These are phyloP conservation scores for Epistrophe eligans DNA, from an alignment of 2,888 invertebrate species.

Conservation along the genomic window DNA sequence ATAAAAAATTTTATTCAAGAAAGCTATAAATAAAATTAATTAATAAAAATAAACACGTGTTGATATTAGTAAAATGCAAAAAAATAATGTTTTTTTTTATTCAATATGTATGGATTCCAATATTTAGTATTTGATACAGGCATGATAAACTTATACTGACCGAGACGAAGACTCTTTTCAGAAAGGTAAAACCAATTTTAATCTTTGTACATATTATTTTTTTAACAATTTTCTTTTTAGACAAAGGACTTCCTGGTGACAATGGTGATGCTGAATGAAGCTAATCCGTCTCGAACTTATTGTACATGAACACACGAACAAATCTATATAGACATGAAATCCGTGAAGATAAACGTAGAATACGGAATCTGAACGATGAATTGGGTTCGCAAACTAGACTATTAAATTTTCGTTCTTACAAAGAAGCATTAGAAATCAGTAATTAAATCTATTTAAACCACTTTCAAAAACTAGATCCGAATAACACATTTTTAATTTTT, in stretches of 20 bases:
- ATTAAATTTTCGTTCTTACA: too few species aligned
- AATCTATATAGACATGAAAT: not conserved
- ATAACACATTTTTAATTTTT: too few species aligned
- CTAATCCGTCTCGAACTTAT: not conserved
- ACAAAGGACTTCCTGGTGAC: not conserved
- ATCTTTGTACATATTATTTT: not conserved
- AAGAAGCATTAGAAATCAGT: too few species aligned
- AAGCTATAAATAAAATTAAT: constrained; percentile 16
- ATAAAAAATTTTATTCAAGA: constrained; percentile 46
- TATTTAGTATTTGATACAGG: not conserved
- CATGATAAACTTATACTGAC: too few species aligned
- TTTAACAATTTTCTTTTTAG: not conserved
- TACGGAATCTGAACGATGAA: too few species aligned
- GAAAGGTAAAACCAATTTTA: not conserved
- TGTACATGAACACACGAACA: not conserved
- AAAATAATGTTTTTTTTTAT: not conserved
- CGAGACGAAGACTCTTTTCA: not conserved
- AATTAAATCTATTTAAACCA: too few species aligned
- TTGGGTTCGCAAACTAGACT: too few species aligned
- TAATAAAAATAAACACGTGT: not conserved
- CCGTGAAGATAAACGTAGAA: not conserved
- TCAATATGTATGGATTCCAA: not conserved
- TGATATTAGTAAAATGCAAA: not conserved
- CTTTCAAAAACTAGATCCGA: too few species aligned
- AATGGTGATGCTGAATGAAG: not conserved